A percentile compares a stretch with the other conserved stretches of the same genome.
These are phyloP conservation scores for Scleropages formosus DNA, from an alignment of 2,797 vertebrate species.

Conservation along the genomic window DNA sequence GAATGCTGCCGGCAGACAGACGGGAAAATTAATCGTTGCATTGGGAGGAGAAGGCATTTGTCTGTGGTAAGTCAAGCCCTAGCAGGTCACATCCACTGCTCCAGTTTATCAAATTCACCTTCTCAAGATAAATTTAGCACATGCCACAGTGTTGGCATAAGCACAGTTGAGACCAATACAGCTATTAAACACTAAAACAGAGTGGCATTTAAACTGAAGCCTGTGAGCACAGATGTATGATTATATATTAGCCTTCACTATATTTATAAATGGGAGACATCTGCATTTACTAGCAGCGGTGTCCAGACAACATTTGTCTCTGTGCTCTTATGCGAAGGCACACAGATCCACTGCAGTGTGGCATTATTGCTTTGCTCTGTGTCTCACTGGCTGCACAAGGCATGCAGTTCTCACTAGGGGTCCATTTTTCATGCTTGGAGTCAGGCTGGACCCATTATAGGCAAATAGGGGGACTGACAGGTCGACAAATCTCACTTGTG, in stretches of 20 bases:
- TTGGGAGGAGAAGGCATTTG: too few relatives aligned
- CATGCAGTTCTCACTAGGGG: too few relatives aligned
- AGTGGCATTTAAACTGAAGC: not conserved
- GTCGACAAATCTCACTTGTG: too few relatives aligned
- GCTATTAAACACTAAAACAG: not conserved
- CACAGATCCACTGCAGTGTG: too few relatives aligned
- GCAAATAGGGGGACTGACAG: too few relatives aligned
- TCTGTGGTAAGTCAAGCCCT: not conserved
- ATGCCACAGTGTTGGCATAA: too few relatives aligned
- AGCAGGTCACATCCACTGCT: not conserved
- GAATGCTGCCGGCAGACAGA: constrained; percentile 69
- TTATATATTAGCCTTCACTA: not conserved
- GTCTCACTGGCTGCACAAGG: too few relatives aligned
- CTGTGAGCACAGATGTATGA: not conserved
- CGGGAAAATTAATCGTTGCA: too few relatives aligned
- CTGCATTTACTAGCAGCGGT: not conserved
- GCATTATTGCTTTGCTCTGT: too few relatives aligned
- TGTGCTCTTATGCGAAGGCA: not conserved
- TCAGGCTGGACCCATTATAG: too few relatives aligned
- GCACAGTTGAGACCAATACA: not conserved
- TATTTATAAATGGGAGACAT: not conserved
- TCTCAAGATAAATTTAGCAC: not conserved
- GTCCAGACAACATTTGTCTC: not conserved
- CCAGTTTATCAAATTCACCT: not conserved
- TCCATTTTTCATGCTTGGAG: too few relatives aligned